Evolutionary conservation across 2,888 invertebrate genomes (phyloP).

Genomic region (Sinelater perroti): DNA sequence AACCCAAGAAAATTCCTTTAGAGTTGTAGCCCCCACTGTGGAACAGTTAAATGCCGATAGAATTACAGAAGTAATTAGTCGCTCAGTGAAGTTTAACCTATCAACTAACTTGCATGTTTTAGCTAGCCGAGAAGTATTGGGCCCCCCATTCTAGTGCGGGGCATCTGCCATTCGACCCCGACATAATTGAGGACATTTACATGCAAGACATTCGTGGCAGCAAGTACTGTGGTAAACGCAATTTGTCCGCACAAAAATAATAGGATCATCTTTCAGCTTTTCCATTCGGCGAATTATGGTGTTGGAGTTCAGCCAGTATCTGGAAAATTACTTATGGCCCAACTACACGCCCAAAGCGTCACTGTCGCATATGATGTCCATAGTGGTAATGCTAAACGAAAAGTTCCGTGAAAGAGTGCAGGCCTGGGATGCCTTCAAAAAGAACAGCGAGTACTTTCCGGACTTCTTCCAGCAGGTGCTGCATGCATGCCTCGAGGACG

Average conservation of each 20-base stretch:
- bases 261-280: slow-evolving; percentile 65
- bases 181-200: slow-evolving; percentile 90
- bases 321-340: slow-evolving; percentile 97
- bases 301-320: slow-evolving; percentile 95
- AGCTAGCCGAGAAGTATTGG: slow-evolving; percentile 95
- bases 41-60: slow-evolving; percentile 91
- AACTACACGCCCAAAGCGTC: slow-evolving; percentile 85
- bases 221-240: no score
- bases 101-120: slow-evolving; percentile 46
- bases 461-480: slow-evolving; percentile 86
- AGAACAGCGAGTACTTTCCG: slow-evolving; percentile 78
- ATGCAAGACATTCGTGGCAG: slow-evolving; percentile 84
- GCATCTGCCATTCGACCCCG: slow-evolving; percentile 77
- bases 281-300: slow-evolving; percentile 92
- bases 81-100: slow-evolving; percentile 27
- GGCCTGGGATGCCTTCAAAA: slow-evolving; percentile 93
- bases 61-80: slow-evolving; percentile 78
- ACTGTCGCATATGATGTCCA: slow-evolving; percentile 92
- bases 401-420: slow-evolving; percentile 97
- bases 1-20: slow-evolving; percentile 42
- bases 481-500: slow-evolving; percentile 74
- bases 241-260: no score
- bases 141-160: slow-evolving; percentile 80
- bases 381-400: slow-evolving; percentile 98
- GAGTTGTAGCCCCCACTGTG: slow-evolving; percentile 78